Base-by-base conservation (phyloP, 92 coral and sea anemone genomes). In the Phenganax stokvisi region DNA sequence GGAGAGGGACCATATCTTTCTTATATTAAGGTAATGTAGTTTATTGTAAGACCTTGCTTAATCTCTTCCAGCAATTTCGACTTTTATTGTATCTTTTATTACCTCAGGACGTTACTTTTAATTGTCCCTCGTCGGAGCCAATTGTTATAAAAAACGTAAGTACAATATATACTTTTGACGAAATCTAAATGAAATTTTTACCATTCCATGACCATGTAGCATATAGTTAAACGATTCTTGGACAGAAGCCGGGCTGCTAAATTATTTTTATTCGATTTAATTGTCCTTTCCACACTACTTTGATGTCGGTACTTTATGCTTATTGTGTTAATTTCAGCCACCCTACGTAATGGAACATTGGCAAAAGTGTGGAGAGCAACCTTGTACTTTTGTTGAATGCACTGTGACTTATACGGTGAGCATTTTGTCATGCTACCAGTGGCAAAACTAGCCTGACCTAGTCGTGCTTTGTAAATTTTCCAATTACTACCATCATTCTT, bases 301-400 rank as follows among this genome's bases (percentile, higher is more conserved):
- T 20, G 25, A 20, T 20, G 25, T 20, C 25, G 25, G 25, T 20
- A 20, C 25, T 20, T 20, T 20, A 67, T 54, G 47, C 47, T 37
- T 5, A 37, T 77, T 28, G 7, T 20, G 51, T 13, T 8, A 9
- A 4, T 80, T 85, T 11, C 30, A 90, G 96, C 96, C 96, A 44
- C 96, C 96, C 6, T 90, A 86, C 71, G 92, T 89, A 1, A 89
- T 90, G 96, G 92, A 87, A 81, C 80, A 87, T 76, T 90, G 96
- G 96, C 85, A 70, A 71, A 83, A 77, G 29, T 84, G 83, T 57
- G 67, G 62, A 74, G 87, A 83, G 44, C 82, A 75, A 9, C 80
- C 78, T 58, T 74, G 56, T 12, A 88, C 90, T 6, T 66, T 83
- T 15, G 96, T 90, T 12, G 96, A 89, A 64, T 90, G 96, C 61